Evolutionary conservation across 1,140 invertebrate species (phyloP), one percentile per base, ranked within the genome.

Genomic region (Rhizoglyphus robini): DNA sequence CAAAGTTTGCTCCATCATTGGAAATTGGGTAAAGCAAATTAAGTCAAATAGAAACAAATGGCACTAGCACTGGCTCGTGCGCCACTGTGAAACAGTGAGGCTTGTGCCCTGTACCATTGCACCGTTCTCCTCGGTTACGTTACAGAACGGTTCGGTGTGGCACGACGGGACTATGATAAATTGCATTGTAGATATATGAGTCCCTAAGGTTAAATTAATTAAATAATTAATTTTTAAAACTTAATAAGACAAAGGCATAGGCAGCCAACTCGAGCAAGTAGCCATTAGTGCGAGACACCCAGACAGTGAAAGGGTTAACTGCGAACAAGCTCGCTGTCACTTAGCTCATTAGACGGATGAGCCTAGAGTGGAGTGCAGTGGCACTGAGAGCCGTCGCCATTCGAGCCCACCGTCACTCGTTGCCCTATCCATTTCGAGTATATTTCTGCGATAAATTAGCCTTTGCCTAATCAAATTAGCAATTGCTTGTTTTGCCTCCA

Each of bases 161-260:
- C n/a, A n/a, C n/a, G n/a, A n/a, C n/a, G n/a, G n/a, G 58, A 60
- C 29, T 29, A 60, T 60, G 58, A 60, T 60, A 60, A 60, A 60
- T 60, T 34, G 38, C 15, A 34, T 27, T 34, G 30, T 3, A 20
- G 1, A 60, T 15, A 60, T 60, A 60, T 60, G 15, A 60, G 27
- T 60, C 58, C 58, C 58, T 23, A 32, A 60, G 58, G 58, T 60
- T 60, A 60, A 60, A 60, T 60, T 60, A 60, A 60, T 60, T 60
- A 60, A 60, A 60, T 60, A 60, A 60, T 60, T 60, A 60, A 60
- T 60, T 60, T 60, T 60, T 60, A 29, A 41, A 60, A 59, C 57
- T 59, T 59, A 59, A 59, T 59, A 59, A 59, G 25, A 59, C 57
- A 59, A 8, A 59, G 57, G 8, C 8, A 13, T n/a, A 29, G 25